These are phyloP conservation scores for Nothocercus nigrocapillus DNA, from an alignment of 2,113 vertebrate genomes.

Conservation along the genomic window DNA sequence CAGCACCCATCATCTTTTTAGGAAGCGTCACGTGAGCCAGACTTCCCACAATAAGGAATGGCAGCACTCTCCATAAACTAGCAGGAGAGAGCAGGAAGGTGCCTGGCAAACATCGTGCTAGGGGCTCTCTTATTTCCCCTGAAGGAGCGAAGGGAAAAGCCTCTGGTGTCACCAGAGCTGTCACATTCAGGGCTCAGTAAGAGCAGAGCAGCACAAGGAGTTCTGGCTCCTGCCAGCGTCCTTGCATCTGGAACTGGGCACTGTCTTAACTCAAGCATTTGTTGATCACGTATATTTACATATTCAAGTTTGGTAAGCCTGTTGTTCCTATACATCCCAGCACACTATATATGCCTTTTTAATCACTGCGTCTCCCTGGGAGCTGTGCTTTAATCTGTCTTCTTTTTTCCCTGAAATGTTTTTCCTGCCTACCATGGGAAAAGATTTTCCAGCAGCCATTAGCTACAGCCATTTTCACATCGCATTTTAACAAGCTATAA, in stretches of 20 bases:
- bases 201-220: not conserved
- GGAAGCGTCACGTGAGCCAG: not conserved
- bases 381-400: not conserved
- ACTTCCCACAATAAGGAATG: not conserved
- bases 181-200: rapidly evolving
- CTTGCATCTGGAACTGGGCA: not conserved
- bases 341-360: not conserved
- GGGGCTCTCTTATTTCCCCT: rapidly evolving
- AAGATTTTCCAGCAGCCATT: slow-evolving; percentile 65
- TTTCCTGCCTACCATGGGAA: slow-evolving; percentile 39
- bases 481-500: slow-evolving; percentile 70
- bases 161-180: rapidly evolving
- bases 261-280: not conserved
- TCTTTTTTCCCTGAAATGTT: not conserved
- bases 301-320: not conserved
- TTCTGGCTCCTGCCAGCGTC: rapidly evolving
- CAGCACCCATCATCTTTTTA: not conserved
- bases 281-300: not conserved
- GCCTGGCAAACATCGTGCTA: not conserved
- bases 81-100: not conserved
- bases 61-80: too few relatives aligned
- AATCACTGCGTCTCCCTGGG: not conserved
- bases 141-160: not conserved
- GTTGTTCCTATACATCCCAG: not conserved
- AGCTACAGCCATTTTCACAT: slow-evolving; percentile 65